These are phyloP conservation scores for Caenorhabditis sp. DNA, from an alignment of 2,888 invertebrate species.

Conservation along the genomic window DNA sequence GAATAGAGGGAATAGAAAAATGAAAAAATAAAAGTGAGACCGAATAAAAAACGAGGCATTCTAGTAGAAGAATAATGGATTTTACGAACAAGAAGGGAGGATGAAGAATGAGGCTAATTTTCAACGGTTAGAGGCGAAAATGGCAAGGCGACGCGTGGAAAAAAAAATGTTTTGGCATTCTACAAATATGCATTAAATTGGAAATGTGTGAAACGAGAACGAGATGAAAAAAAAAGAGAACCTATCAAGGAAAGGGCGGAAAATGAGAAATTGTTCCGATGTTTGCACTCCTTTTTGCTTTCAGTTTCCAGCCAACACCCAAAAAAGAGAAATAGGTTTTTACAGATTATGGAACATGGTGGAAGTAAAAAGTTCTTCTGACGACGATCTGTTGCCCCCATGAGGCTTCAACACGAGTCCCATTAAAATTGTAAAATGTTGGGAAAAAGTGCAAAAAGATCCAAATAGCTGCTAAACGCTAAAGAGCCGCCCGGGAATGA, in stretches of 20 bases:
- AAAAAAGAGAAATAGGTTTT: neutral
- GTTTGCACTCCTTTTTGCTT: conserved; percentile 40
- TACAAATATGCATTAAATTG: conserved; percentile 42
- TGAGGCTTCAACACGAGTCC: no score
- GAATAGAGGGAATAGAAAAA: neutral
- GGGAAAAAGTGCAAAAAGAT: conserved; percentile 22
- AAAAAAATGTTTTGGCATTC: conserved; percentile 47
- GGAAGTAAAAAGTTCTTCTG: neutral
- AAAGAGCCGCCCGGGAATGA: conserved; percentile 35
- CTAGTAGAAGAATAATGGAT: conserved; percentile 22
- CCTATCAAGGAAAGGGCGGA: conserved; percentile 11
- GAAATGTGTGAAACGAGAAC: conserved; percentile 33
- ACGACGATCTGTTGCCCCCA: neutral
- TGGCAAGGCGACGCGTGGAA: conserved; percentile 6
- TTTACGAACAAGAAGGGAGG: conserved; percentile 2
- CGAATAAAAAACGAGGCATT: conserved; percentile 5
- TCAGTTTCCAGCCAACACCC: conserved; percentile 5
- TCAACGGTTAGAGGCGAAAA: conserved; percentile 1
- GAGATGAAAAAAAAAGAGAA: conserved; percentile 25
- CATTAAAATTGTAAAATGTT: neutral
- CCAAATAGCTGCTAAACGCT: neutral
- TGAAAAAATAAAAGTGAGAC: neutral
- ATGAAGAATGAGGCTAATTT: conserved; percentile 59
- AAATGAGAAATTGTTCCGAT: conserved; percentile 40
- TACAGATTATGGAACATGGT: neutral